These are phyloP conservation scores for Chamaedrilus cognettii DNA, from an alignment of 2,888 invertebrate species.

Conservation along the genomic window DNA sequence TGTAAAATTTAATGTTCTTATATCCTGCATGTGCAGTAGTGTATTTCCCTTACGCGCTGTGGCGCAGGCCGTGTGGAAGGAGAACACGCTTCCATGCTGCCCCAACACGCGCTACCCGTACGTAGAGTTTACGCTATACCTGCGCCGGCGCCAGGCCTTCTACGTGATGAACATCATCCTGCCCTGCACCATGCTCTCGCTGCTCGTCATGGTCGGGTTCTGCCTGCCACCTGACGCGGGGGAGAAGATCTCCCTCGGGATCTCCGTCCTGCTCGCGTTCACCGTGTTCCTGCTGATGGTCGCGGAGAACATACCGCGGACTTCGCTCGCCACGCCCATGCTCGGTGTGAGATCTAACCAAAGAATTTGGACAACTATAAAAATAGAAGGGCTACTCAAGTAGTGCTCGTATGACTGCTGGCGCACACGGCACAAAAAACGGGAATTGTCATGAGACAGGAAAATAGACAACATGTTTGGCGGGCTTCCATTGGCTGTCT, in stretches of 20 bases:
- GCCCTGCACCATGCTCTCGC: constrained; percentile 41
- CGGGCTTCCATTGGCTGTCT: no score
- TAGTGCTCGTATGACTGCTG: no score
- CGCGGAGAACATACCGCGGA: constrained; percentile 44
- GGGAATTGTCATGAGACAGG: no score
- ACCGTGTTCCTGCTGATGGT: constrained; percentile 38
- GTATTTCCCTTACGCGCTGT: no score
- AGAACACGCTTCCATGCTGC: constrained; percentile 29
- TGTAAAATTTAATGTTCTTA: no score
- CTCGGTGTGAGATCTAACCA: constrained; percentile 3
- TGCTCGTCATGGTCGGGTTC: constrained; percentile 46
- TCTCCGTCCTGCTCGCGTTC: constrained; percentile 38
- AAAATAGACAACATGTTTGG: no score
- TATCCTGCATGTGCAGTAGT: no score
- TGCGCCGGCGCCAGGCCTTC: constrained; percentile 30
- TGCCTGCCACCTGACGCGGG: constrained; percentile 49
- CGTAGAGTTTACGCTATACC: constrained; percentile 30
- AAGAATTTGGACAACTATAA: no score
- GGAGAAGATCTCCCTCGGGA: constrained; percentile 41
- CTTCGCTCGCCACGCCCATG: constrained; percentile 42
- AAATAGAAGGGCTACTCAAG: no score
- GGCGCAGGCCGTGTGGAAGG: constrained; percentile 30
- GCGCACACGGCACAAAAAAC: no score
- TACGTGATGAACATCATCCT: constrained; percentile 38
- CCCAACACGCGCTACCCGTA: constrained; percentile 31